Conservation (phyloP, 2,797 vertebrate species). For the Silurus lanzhouensis region DNA sequence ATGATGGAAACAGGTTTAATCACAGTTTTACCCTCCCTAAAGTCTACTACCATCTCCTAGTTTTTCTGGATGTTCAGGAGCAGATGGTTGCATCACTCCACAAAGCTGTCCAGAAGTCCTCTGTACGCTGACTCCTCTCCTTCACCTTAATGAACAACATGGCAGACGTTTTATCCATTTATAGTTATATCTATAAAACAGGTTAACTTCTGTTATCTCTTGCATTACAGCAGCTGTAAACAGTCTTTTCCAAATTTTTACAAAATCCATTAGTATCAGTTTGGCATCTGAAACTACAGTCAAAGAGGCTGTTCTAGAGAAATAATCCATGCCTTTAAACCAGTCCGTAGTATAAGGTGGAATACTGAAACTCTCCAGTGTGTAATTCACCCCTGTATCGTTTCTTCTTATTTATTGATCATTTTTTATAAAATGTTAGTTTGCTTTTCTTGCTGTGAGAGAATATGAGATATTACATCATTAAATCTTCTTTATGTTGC, state of each 20-base stretch:
- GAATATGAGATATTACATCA: not conserved
- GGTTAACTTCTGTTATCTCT: not conserved
- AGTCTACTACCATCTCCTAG: too few species aligned
- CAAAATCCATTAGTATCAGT: not conserved
- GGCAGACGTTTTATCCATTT: too few species aligned
- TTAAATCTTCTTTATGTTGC: slow-evolving; percentile 10
- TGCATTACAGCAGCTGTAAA: not conserved
- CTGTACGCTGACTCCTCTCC: too few species aligned
- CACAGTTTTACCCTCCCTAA: too few species aligned
- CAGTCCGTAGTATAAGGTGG: not conserved
- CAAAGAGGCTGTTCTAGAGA: too few species aligned
- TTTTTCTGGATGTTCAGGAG: too few species aligned
- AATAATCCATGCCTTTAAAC: not conserved
- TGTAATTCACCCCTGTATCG: not conserved
- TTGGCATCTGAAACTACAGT: not conserved
- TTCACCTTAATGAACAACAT: too few species aligned
- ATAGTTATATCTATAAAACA: not conserved
- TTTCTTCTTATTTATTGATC: not conserved
- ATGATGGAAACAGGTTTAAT: too few species aligned
- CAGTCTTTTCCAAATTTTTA: not conserved
- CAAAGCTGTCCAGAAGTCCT: too few species aligned
- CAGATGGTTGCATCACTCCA: too few species aligned
- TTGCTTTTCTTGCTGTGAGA: not conserved
- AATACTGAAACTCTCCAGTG: not conserved
- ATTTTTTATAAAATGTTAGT: not conserved